A percentile compares a stretch with the other conserved stretches of the same genome.
phyloP scores from a whole-genome alignment of 2,797 vertebrate species.

The Chaenodraco wilsoni region DNA sequence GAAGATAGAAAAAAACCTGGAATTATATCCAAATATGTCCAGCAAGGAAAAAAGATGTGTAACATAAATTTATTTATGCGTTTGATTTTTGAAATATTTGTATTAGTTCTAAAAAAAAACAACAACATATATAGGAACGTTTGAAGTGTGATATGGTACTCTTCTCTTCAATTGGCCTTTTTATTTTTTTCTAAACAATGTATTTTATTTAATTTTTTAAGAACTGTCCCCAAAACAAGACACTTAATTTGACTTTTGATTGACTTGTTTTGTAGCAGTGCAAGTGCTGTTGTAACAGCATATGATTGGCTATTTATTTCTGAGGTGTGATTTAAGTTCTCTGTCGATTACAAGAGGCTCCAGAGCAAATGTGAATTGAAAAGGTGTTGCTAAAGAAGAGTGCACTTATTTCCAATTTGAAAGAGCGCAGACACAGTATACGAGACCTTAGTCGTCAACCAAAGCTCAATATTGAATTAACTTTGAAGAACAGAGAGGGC shows the following conservation, averaged over 20 bases:
- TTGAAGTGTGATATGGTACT: slow-evolving; percentile 80
- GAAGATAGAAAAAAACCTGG: slow-evolving; percentile 81
- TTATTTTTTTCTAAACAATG: slow-evolving; percentile 61
- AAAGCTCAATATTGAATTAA: slow-evolving; percentile 90
- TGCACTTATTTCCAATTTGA: slow-evolving; percentile 90
- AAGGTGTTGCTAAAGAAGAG: slow-evolving; percentile 87
- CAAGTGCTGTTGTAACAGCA: slow-evolving; percentile 56
- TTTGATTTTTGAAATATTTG: slow-evolving; percentile 79
- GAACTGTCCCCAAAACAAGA: slow-evolving; percentile 64
- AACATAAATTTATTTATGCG: slow-evolving; percentile 81
- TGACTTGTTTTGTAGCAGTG: slow-evolving; percentile 69
- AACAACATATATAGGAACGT: slow-evolving; percentile 73
- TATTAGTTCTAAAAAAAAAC: slow-evolving; percentile 74
- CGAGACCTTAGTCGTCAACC: slow-evolving; percentile 89
- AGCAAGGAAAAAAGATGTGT: slow-evolving; percentile 77
- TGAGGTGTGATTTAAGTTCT: slow-evolving; percentile 56
- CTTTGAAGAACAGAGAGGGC: slow-evolving; percentile 65
- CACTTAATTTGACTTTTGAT: slow-evolving; percentile 57
- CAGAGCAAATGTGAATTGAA: slow-evolving; percentile 72
- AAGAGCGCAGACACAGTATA: slow-evolving; percentile 79
- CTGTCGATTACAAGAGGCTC: slow-evolving; percentile 61
- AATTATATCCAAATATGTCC: slow-evolving; percentile 81
- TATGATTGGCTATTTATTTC: slow-evolving; percentile 66
- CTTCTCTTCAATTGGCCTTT: slow-evolving; percentile 81
- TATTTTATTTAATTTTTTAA: slow-evolving; percentile 69